phyloP scores from a whole-genome alignment of 2,113 vertebrate genomes.

The Oreochromis spilurus region DNA sequence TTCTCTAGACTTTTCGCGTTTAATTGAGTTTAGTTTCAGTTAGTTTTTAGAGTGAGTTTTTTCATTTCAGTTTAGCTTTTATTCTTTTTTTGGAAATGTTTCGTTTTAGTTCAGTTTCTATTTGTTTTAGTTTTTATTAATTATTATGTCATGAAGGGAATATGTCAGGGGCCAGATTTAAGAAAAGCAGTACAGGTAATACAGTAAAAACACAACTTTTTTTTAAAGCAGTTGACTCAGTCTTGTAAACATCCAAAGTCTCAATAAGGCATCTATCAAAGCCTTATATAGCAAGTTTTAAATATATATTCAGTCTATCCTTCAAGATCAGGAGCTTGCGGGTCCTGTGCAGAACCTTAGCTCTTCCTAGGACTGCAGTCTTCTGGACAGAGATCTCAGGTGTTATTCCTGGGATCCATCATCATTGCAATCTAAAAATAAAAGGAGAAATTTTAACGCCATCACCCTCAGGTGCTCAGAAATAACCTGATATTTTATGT shows the following conservation, averaged over 20 bases:
- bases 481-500: neutral
- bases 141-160: neutral
- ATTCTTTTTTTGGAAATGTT: too few relatives aligned
- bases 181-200: neutral
- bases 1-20: neutral
- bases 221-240: neutral
- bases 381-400: neutral
- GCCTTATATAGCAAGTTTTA: neutral
- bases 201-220: neutral
- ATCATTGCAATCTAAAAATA: neutral
- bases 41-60: neutral
- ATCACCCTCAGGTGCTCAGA: neutral
- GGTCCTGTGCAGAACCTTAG: neutral
- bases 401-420: neutral
- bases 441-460: neutral
- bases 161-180: neutral
- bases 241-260: neutral
- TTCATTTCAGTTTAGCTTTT: neutral
- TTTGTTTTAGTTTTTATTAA: neutral
- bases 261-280: neutral
- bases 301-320: neutral
- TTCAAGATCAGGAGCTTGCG: neutral
- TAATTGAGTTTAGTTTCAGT: neutral
- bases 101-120: neutral
- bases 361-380: neutral